Conservation (phyloP, 1,140 invertebrate genomes). For the Drosophila nannoptera region DNA sequence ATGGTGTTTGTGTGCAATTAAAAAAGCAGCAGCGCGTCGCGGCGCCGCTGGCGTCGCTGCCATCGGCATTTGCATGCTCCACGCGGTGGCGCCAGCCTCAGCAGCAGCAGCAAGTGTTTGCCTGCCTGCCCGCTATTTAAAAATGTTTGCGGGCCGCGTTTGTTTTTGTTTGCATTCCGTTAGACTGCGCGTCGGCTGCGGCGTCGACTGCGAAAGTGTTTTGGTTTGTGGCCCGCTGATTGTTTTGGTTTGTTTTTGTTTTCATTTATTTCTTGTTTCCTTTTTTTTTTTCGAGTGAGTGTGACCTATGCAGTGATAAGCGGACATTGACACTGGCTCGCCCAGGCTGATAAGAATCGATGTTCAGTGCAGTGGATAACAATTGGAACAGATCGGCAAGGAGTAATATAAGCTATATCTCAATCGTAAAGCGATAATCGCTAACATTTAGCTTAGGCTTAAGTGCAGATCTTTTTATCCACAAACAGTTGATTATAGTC, state of each 20-base stretch:
- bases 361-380: not conserved
- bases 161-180: slow-evolving; percentile 44
- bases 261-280: not conserved
- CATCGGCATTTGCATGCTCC: slow-evolving; percentile 56
- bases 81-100: slow-evolving; percentile 17
- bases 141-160: slow-evolving; percentile 31
- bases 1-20: slow-evolving; percentile 56
- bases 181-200: slow-evolving; percentile 48
- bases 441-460: not conserved
- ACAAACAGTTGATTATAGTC: not conserved
- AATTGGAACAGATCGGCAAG: not conserved
- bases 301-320: slow-evolving; percentile 38
- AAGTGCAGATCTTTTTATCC: not conserved
- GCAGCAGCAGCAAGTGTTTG: slow-evolving; percentile 41
- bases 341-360: slow-evolving; percentile 16
- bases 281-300: slow-evolving; percentile 12
- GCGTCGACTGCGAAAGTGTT: slow-evolving; percentile 24
- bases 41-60: slow-evolving; percentile 2
- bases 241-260: slow-evolving; percentile 30
- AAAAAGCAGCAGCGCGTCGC: slow-evolving; percentile 53
- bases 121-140: slow-evolving; percentile 33
- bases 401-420: not conserved
- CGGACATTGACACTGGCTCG: slow-evolving; percentile 55
- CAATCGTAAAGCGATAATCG: not conserved
- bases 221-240: slow-evolving; percentile 25